A percentile compares a stretch with the other conserved stretches of the same genome.
Evolutionary conservation across 2,888 invertebrate species (phyloP).

Genomic region (Stomorhina lunata): DNA sequence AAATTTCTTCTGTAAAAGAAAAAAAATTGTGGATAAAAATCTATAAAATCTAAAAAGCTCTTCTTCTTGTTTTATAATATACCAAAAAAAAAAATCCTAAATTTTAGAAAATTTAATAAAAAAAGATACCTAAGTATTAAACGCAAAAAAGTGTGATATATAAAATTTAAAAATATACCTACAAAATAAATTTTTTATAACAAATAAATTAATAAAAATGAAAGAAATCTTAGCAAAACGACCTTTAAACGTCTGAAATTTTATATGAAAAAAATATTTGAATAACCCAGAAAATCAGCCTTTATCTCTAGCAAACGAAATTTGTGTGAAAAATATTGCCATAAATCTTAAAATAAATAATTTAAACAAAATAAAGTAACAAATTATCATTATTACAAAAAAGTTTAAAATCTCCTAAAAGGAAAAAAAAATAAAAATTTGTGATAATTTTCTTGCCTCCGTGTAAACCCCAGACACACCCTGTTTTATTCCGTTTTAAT

Average conservation of each 20-base stretch:
- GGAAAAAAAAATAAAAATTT: background rate
- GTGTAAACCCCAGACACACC: constrained; percentile 56
- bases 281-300: too few species aligned
- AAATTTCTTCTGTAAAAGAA: too few species aligned
- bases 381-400: too few species aligned
- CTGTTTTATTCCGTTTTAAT: constrained; percentile 43
- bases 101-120: background rate
- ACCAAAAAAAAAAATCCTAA: background rate
- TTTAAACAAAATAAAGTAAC: too few species aligned
- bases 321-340: too few species aligned
- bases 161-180: too few species aligned
- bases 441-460: background rate
- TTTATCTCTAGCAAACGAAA: too few species aligned
- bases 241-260: constrained; percentile 32
- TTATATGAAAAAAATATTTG: background rate
- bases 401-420: too few species aligned
- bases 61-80: background rate
- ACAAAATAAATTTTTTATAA: too few species aligned
- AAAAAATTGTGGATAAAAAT: background rate
- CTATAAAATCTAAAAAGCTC: constrained; percentile 33
- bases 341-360: too few species aligned
- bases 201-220: background rate
- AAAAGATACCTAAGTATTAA: too few species aligned
- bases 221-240: background rate
- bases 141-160: background rate